Percentiles rank a stretch among this genome's conserved stretches.
Evolutionary conservation across 2,797 vertebrate species (phyloP).

Genomic region (Neomorphus geoffroyi): DNA sequence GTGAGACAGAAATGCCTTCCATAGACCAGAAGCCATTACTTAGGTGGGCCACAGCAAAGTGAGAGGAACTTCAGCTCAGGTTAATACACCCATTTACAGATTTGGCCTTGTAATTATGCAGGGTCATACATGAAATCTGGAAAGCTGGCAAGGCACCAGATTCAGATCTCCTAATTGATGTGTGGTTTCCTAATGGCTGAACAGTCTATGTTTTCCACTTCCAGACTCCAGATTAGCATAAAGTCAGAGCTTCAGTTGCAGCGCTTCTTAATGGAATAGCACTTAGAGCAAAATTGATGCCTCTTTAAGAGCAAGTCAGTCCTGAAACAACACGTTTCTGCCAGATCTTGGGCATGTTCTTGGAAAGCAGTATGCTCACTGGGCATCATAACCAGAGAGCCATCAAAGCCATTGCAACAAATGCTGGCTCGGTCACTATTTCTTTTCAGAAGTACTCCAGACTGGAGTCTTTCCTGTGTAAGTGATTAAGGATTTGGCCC

Average conservation of each 20-base stretch:
- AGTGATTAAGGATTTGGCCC: not conserved
- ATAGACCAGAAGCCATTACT: not conserved
- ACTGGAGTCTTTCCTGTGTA: accelerated
- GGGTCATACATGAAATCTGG: not conserved
- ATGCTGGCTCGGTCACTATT: not conserved
- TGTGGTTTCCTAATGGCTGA: slow-evolving; percentile 20
- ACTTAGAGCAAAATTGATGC: slow-evolving; percentile 53
- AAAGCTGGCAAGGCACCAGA: slow-evolving; percentile 13
- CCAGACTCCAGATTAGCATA: slow-evolving; percentile 26
- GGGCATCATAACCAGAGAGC: not conserved
- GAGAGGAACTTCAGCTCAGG: not conserved
- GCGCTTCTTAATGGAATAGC: slow-evolving; percentile 59
- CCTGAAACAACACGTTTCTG: not conserved
- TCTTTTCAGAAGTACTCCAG: not conserved
- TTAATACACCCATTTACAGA: not conserved
- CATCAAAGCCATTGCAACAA: not conserved
- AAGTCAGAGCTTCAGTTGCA: slow-evolving; percentile 23
- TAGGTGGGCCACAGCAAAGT: not conserved
- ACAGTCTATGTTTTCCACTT: slow-evolving; percentile 4
- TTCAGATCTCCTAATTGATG: not conserved
- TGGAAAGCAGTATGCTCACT: not conserved
- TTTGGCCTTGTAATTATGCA: not conserved
- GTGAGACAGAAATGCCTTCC: not conserved
- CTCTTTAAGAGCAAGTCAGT: slow-evolving; percentile 5
- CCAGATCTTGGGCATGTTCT: not conserved